phyloP scores from a whole-genome alignment of 2,113 vertebrate species.

The Cavia aperea region DNA sequence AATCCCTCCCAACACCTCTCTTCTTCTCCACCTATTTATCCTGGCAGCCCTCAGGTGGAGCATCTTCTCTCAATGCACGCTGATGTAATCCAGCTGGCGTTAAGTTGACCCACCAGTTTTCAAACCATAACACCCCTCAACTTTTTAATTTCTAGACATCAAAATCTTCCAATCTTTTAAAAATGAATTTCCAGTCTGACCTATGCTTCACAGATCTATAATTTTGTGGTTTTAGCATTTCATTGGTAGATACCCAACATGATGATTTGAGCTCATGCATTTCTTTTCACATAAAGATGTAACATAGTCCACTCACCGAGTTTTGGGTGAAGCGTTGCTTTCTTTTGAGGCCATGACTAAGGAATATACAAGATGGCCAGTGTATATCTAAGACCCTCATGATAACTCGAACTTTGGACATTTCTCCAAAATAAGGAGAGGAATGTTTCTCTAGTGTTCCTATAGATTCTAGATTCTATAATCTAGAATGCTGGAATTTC shows the following conservation, averaged over 20 bases:
- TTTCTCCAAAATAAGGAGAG: slow-evolving; percentile 33
- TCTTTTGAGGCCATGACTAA: not conserved
- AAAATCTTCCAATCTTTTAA: slow-evolving; percentile 25
- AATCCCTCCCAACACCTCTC: no score
- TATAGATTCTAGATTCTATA: slow-evolving; percentile 7
- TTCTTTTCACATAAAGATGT: slow-evolving; percentile 12
- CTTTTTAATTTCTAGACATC: not conserved
- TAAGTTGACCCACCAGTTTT: no score
- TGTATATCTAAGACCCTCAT: not conserved
- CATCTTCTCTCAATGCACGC: no score
- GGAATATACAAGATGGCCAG: not conserved
- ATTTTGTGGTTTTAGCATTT: slow-evolving; percentile 4
- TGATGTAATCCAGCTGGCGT: no score
- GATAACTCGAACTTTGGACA: not conserved
- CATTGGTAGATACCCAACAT: not conserved
- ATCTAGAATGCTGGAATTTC: not conserved
- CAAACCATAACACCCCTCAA: not conserved
- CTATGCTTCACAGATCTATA: not conserved
- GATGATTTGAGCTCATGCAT: slow-evolving; percentile 8
- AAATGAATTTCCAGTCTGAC: not conserved
- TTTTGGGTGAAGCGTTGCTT: not conserved
- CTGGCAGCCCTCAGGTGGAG: no score
- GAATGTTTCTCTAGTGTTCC: not conserved
- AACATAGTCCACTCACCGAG: not conserved
- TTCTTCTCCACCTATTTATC: no score